Conservation (phyloP, 2,113 vertebrate species). For the Oenanthe melanoleuca region DNA sequence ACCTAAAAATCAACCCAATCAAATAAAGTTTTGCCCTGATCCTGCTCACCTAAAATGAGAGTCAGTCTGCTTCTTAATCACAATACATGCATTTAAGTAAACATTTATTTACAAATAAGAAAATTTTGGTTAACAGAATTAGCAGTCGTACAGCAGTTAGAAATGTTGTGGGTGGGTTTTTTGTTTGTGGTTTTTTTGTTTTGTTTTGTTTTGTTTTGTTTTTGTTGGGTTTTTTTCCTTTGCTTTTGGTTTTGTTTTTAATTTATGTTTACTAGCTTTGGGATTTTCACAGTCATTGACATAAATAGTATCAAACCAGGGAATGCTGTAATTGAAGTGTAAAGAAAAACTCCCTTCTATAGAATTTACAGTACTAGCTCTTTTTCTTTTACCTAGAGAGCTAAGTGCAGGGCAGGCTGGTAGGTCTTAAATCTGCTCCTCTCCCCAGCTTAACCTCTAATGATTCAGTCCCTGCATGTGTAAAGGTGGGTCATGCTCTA, state of each 20-base stretch:
- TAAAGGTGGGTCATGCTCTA: neutral
- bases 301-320: neutral
- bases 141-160: neutral
- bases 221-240: no score
- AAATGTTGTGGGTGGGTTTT: fast-evolving
- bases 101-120: neutral
- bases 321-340: neutral
- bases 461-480: neutral
- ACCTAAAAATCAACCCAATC: neutral
- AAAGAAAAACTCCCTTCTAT: neutral
- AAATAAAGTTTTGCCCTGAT: neutral
- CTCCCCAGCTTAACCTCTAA: neutral
- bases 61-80: neutral
- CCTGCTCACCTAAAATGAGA: neutral
- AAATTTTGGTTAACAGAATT: neutral
- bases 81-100: neutral
- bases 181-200: neutral
- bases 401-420: neutral
- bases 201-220: neutral
- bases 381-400: neutral
- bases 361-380: neutral
- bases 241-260: neutral
- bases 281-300: neutral
- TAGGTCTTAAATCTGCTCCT: neutral
- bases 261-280: neutral